phyloP scores from a whole-genome alignment of 1,140 invertebrate species.

The Diabrotica virgifera region DNA sequence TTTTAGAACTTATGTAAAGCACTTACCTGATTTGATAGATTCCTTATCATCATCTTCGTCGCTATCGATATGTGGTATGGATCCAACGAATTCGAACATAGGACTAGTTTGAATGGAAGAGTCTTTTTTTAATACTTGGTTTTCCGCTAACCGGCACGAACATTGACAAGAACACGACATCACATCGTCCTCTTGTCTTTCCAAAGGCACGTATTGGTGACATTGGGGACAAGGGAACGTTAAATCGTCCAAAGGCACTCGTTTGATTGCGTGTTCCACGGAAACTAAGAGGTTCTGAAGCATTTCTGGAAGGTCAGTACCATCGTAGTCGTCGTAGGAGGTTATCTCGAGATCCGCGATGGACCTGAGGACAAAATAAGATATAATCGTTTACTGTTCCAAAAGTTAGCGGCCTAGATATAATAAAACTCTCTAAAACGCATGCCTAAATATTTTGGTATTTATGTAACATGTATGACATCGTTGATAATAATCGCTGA shows the following conservation, averaged over 20 bases:
- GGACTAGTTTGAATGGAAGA: constrained; percentile 52
- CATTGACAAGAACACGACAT: constrained; percentile 45
- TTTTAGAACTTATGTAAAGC: not conserved
- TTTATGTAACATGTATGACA: too few relatives aligned
- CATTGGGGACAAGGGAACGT: constrained; percentile 59
- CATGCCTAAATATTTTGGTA: too few relatives aligned
- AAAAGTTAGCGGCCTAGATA: too few relatives aligned
- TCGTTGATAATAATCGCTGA: too few relatives aligned
- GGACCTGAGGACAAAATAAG: constrained; percentile 16
- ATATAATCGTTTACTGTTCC: not conserved
- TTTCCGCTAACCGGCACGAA: constrained; percentile 35
- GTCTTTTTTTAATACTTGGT: constrained; percentile 41
- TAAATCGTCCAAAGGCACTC: constrained; percentile 63
- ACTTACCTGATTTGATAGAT: constrained; percentile 46
- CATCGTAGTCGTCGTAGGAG: constrained; percentile 42
- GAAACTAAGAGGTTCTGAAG: constrained; percentile 62
- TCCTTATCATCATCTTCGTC: constrained; percentile 64
- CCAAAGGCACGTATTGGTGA: constrained; percentile 50
- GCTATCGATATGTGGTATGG: constrained; percentile 69
- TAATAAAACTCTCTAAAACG: too few relatives aligned
- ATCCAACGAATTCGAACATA: constrained; percentile 64
- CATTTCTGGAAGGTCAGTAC: constrained; percentile 57
- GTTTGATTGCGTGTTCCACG: constrained; percentile 64
- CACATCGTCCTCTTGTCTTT: constrained; percentile 35
- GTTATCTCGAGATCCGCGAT: constrained; percentile 40